Conservation (phyloP, 2,888 invertebrate genomes). For the Acleris emargana region DNA sequence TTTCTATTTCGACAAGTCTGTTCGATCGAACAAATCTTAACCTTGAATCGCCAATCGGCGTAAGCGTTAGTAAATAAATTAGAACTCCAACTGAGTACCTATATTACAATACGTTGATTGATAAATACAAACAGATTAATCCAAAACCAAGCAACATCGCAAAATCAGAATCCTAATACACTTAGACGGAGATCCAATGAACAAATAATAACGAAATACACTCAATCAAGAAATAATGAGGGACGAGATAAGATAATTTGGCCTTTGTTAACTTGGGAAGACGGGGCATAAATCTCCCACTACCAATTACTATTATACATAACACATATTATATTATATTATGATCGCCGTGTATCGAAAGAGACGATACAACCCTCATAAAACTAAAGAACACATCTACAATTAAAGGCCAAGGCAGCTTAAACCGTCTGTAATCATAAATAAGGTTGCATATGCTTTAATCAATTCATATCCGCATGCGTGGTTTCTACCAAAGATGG, state of each 20-base stretch:
- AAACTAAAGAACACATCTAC: no score
- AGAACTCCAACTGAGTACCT: not conserved
- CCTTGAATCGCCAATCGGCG: no score
- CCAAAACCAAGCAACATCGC: conserved; percentile 1
- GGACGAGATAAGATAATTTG: conserved; percentile 34
- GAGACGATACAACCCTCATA: not conserved
- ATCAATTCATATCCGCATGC: no score
- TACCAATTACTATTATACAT: conserved; percentile 28
- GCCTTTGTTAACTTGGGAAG: conserved; percentile 25
- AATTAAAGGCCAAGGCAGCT: no score
- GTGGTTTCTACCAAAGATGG: no score
- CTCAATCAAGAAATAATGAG: conserved; percentile 37
- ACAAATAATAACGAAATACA: conserved; percentile 35
- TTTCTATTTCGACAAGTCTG: no score
- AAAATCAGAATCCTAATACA: conserved; percentile 20
- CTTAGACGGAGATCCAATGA: conserved; percentile 14
- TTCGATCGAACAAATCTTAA: no score
- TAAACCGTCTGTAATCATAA: not conserved
- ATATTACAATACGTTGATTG: not conserved
- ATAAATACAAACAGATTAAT: not conserved
- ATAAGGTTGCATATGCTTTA: not conserved
- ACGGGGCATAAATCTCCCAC: conserved; percentile 33
- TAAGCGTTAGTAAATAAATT: not conserved
- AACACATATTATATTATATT: no score
- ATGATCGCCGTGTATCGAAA: conserved; percentile 34